A percentile compares a stretch with the other conserved stretches of the same genome.
Conservation (phyloP, 2,113 vertebrate species). For the Gallinago media region DNA sequence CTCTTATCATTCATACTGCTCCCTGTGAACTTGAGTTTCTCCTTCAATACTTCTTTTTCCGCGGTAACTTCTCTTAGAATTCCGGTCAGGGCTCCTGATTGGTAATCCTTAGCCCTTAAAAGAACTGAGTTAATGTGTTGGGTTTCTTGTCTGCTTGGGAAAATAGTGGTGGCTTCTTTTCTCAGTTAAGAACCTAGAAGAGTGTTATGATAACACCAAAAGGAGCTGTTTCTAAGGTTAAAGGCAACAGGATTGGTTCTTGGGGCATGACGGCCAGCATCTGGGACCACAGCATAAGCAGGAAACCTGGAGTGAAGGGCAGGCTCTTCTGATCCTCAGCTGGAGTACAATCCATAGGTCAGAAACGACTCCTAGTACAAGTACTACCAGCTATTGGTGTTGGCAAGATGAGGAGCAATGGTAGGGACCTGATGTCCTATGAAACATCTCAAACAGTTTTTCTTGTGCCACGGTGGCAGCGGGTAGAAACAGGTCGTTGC, state of each 20-base stretch:
- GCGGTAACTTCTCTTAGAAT: too few species aligned
- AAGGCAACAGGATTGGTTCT: background rate
- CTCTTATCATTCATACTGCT: background rate
- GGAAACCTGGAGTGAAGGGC: background rate
- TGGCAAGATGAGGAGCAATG: background rate
- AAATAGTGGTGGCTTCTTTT: background rate
- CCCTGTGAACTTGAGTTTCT: background rate
- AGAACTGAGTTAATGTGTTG: background rate
- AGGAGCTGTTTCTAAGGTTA: background rate
- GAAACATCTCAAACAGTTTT: background rate
- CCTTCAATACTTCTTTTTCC: background rate
- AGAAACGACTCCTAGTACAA: background rate
- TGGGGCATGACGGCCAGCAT: background rate
- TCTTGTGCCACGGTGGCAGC: background rate
- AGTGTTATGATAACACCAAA: background rate
- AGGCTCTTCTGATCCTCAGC: background rate
- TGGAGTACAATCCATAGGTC: background rate
- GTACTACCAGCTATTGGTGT: fast-evolving
- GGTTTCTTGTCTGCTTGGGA: background rate
- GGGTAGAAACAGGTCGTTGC: background rate
- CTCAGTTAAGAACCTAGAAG: background rate
- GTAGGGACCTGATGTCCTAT: background rate
- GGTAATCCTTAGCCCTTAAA: background rate
- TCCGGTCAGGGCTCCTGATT: background rate
- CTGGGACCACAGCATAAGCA: background rate